Percentiles rank a stretch among this genome's conserved stretches.
Evolutionary conservation across 2,888 invertebrate species (phyloP).

Genomic region (Leucophora obtusa): DNA sequence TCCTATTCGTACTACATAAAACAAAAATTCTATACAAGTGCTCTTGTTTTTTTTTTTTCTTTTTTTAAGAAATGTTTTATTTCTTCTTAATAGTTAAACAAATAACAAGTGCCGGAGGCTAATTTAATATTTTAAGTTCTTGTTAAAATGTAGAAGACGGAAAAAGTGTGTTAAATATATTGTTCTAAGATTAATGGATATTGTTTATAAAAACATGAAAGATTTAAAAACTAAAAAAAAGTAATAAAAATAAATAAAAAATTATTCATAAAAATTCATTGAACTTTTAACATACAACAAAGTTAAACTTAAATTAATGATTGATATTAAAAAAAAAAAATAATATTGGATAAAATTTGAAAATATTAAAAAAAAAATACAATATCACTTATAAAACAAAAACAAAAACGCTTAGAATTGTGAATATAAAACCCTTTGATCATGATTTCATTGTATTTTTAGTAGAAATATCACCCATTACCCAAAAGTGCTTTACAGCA

Average conservation of each 20-base stretch:
- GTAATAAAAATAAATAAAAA: constrained; percentile 2
- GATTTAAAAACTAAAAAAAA: constrained; percentile 10
- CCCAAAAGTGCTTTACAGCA: not conserved
- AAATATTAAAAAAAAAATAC: not conserved
- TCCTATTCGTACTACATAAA: constrained; percentile 8
- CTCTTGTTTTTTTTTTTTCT: constrained; percentile 9
- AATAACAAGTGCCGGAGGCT: constrained; percentile 50
- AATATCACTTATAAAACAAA: not conserved
- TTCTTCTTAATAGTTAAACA: constrained; percentile 32
- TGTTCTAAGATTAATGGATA: constrained; percentile 28
- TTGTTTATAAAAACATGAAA: not conserved
- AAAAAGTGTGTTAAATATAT: constrained; percentile 31
- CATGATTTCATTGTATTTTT: not conserved
- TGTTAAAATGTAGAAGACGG: constrained; percentile 28
- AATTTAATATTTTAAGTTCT: constrained; percentile 45
- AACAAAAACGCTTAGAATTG: not conserved
- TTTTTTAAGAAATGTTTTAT: not conserved
- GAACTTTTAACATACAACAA: constrained; percentile 16
- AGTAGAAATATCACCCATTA: not conserved
- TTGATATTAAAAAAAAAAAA: not conserved
- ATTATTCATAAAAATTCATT: constrained; percentile 6
- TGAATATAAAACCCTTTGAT: not conserved
- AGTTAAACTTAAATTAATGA: not conserved
- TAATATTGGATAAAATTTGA: not conserved
- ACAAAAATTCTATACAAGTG: constrained; percentile 4